Evolutionary conservation across 2,797 vertebrate genomes (phyloP), one percentile per base, ranked within the genome.

Genomic region (Novumbra hubbsi): DNA sequence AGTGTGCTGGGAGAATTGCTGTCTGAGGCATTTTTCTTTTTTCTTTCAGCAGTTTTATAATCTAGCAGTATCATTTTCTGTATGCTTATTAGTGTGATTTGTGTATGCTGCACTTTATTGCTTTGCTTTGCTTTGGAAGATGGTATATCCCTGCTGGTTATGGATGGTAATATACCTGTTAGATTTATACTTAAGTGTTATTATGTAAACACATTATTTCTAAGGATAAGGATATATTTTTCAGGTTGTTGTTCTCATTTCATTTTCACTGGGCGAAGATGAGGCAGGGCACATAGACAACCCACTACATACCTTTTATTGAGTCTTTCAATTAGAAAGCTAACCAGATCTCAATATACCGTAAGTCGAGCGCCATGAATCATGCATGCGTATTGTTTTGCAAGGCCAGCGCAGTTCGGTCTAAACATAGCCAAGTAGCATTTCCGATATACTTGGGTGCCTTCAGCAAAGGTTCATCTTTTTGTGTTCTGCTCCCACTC

Each of bases 241-340:
- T 24, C 60, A 28, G 24, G 14, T 28, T 24, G 15, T 62, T 62
- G 27, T 62, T 62, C 60, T 28, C 24, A 28, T 24, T 62, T 62
- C 1, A 62, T 62, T 62, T 16, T 16, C 60, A 28, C 27, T 28
- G 60, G 24, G 24, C n/a, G 19, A n/a, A 11, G 57, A 62, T 14
- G n/a, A 24, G 57, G 60, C 21, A 62, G 60, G 6, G 12, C 11
- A 24, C 24, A 21, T 62, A 62, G 19, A 62, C 60, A 5, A 24
- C 60, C 50, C n/a, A 3, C 52, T 21, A 8, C 52, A 55, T 55
- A n/a, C 19, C 52, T n/a, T 55, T 55, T 62, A 8, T 28, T 62
- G 24, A 62, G 55, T 55, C 45, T 66, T 34, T 71, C 32, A 66
- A 57, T 76, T 71, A 66, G 70, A 49, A n/a, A 24, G 74, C 66